Evolutionary conservation across 2,113 vertebrate genomes (phyloP).

Genomic region (Chloebia gouldiae): DNA sequence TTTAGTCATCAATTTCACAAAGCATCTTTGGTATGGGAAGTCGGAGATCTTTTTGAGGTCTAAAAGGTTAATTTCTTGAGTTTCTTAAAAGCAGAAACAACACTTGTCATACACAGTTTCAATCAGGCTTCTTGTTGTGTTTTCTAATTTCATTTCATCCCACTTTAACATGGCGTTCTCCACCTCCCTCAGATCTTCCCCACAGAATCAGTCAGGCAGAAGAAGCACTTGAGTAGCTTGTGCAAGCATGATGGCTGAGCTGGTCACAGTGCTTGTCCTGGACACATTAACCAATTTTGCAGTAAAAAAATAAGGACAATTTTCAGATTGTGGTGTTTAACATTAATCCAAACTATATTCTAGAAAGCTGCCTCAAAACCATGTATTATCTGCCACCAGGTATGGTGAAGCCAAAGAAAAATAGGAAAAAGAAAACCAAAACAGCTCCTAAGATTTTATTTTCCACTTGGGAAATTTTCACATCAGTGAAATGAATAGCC

Average conservation of each 20-base stretch:
- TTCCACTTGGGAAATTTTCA: not conserved
- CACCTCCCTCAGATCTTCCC: conserved; percentile 27
- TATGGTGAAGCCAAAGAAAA: not conserved
- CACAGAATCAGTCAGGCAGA: not conserved
- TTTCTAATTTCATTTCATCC: conserved; percentile 50
- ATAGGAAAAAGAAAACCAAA: not conserved
- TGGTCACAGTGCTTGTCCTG: not conserved
- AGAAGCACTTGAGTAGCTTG: not conserved
- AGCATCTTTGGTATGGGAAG: conserved; percentile 38
- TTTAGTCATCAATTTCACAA: conserved; percentile 71
- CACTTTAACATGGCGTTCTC: not conserved
- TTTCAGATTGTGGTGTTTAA: not conserved
- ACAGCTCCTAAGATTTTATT: not conserved
- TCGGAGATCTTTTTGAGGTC: not conserved
- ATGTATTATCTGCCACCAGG: not conserved
- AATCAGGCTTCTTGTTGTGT: not conserved
- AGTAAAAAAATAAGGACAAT: not conserved
- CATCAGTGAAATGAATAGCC: not conserved
- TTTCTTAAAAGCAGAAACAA: conserved; percentile 42
- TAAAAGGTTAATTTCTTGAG: not conserved
- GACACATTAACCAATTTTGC: not conserved
- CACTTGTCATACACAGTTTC: not conserved
- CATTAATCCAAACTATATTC: not conserved
- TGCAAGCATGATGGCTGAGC: not conserved
- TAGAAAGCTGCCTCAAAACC: not conserved